Base-by-base conservation (phyloP, 2,797 vertebrate genomes). In the Selene dorsalis region DNA sequence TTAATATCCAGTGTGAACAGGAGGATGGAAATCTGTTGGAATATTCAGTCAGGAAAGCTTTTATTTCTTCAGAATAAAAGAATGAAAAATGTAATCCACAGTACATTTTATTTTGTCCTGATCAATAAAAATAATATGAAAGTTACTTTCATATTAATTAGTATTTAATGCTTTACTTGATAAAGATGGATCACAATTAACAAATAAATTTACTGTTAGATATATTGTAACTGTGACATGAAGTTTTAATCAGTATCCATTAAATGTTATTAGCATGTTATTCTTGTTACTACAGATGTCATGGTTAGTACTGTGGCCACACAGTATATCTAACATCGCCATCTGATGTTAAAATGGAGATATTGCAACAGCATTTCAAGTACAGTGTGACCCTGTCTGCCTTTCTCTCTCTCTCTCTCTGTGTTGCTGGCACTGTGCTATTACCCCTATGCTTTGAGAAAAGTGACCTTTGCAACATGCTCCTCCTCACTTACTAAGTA, bases 381-480 rank as follows among this genome's bases (percentile, higher is more conserved):
- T 1, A 32, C 24, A 60, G n/a, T 20, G 35, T 61, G 39, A 48
- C 26, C 41, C 8, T 45, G 30, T 28, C 39, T 45, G 32, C 45
- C 24, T 22, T 59, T 71, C 30, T 32, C 30, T 32, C 30, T 22
- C 63, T 71, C 30, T 32, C 30, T 32, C 30, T 32, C 30, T 32
- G 47, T 50, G 28, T 61, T 35, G 41, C 11, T 74, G 73, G 73
- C 28, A 55, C 38, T 26, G 43, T 17, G 48, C 56, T 58, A 6
- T 43, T 16, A n/a, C 78, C 74, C 47, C 32, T 62, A 66, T 87
- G 70, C 26, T 62, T 57, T 86, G 70, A 84, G 38, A 53, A 69
- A 17, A 77, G 68, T 87, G 90, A 91, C 90, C 91, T 93, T 94
- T 91, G 88, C 74, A 82, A 77, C 79, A 57, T 3, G 72, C 68